Evolutionary conservation across 2,113 vertebrate genomes (phyloP).

Genomic region (Colius striatus): DNA sequence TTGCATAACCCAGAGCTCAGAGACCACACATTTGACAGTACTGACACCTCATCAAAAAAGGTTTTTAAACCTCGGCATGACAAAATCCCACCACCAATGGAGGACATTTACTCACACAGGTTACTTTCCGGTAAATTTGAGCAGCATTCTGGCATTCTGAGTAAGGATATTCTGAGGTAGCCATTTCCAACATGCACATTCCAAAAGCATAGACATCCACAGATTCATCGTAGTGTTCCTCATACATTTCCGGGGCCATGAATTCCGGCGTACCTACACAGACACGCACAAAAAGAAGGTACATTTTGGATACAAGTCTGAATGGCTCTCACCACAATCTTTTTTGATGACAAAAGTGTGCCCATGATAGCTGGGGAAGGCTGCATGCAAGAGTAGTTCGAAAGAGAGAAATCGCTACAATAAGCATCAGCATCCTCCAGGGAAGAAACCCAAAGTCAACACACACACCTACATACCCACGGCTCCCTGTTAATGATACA

Average conservation of each 20-base stretch:
- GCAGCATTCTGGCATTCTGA: conserved; percentile 98
- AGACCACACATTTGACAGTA: accelerated
- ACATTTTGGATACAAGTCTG: too few species aligned
- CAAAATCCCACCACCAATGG: accelerated
- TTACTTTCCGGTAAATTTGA: conserved; percentile 99
- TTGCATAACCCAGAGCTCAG: neutral
- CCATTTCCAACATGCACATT: conserved; percentile 99
- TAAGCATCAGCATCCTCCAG: neutral
- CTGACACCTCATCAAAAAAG: accelerated
- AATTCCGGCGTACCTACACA: conserved; percentile 93
- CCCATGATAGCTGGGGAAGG: neutral
- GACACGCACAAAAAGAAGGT: neutral
- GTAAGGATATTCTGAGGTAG: conserved; percentile 98
- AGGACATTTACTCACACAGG: conserved; percentile 86
- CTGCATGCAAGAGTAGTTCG: neutral
- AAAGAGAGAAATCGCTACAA: neutral
- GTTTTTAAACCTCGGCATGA: neutral
- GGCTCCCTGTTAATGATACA: neutral
- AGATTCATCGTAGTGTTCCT: conserved; percentile 95
- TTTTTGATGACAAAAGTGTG: neutral
- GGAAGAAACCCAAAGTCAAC: neutral
- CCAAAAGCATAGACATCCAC: conserved; percentile 98
- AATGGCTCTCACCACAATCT: neutral
- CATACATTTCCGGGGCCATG: conserved; percentile 99
- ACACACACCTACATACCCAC: neutral